Percentiles rank a stretch among this genome's conserved stretches.
Conservation (phyloP, 2,797 vertebrate species). For the Gouania willdenowi region DNA sequence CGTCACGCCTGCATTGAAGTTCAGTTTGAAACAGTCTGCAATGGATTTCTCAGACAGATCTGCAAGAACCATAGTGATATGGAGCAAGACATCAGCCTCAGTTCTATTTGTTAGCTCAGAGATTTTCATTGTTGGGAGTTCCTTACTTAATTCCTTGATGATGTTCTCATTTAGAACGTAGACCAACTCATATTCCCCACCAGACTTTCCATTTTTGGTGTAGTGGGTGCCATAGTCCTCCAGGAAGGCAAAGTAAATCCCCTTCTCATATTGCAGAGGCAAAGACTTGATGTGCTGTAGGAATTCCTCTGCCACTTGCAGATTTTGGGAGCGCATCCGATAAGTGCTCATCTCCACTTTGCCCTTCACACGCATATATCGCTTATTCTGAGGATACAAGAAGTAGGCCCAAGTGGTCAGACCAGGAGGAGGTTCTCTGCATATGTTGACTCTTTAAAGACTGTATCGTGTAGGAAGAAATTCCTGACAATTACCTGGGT, state of each 20-base stretch:
- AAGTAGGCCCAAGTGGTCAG: not conserved
- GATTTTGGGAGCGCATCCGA: constrained; percentile 71
- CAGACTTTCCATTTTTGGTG: constrained; percentile 77
- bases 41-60: constrained; percentile 49
- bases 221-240: constrained; percentile 93
- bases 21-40: constrained; percentile 53
- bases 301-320: constrained; percentile 73
- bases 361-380: constrained; percentile 80
- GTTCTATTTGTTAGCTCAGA: no score
- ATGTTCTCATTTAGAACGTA: constrained; percentile 81
- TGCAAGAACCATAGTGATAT: constrained; percentile 28
- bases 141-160: constrained; percentile 54
- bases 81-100: not conserved
- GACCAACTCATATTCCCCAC: constrained; percentile 86
- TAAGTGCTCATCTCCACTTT: constrained; percentile 82
- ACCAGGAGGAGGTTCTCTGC: no score
- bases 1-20: fast-evolving
- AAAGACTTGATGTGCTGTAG: constrained; percentile 74
- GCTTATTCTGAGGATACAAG: constrained; percentile 70
- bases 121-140: no score
- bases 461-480: no score
- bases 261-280: constrained; percentile 82
- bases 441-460: no score
- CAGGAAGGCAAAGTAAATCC: constrained; percentile 87
- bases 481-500: constrained; percentile 64